Evolutionary conservation across 2,113 vertebrate genomes (phyloP), one percentile per base, ranked within the genome.

Genomic region (Boleophthalmus pectinirostris): DNA sequence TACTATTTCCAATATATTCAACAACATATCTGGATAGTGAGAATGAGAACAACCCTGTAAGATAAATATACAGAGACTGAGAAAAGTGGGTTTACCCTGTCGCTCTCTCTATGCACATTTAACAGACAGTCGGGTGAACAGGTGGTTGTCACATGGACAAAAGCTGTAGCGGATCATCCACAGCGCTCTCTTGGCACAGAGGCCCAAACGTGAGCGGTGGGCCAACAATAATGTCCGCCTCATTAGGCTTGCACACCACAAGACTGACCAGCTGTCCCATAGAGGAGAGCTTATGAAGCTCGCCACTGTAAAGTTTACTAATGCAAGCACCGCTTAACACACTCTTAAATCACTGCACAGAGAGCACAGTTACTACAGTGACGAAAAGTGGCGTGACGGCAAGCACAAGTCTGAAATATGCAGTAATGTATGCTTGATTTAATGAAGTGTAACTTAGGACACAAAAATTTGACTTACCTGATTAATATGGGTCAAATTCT

Each of bases 161-260:
- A 69, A 84, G 81, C 78, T 72, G 75, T 64, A 77, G 74, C 65
- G 5, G 65, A 86, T 65, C 74, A 75, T 73, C 78, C 76, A 61
- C 80, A 85, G 66, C 83, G 81, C 80, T 87, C 84, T 83, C 71
- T 85, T 88, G 85, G 88, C 89, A 82, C 70, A 1, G 3, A 66
- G 38, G 11, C 25, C 70, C 2, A 53, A 73, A 73, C 9, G 23
- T 61, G 3, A 33, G 76, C 38, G 43, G 33, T 69, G 2, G 0
- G 82, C 87, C 87, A 90, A 88, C 75, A 85, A 83, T 79, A 85
- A 87, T 20, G 78, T 81, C 85, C 77, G 82, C 85, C 83, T 85
- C 81, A 85, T 90, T 88, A 87, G 81, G 78, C 29, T 25, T 74
- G 66, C 51, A 66, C 33, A 86, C 83, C 85, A 77, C 72, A 43